Percentiles rank a stretch among this genome's conserved stretches.
phyloP scores from a whole-genome alignment of 2,888 invertebrate species.

The Matsumyia berberina region DNA sequence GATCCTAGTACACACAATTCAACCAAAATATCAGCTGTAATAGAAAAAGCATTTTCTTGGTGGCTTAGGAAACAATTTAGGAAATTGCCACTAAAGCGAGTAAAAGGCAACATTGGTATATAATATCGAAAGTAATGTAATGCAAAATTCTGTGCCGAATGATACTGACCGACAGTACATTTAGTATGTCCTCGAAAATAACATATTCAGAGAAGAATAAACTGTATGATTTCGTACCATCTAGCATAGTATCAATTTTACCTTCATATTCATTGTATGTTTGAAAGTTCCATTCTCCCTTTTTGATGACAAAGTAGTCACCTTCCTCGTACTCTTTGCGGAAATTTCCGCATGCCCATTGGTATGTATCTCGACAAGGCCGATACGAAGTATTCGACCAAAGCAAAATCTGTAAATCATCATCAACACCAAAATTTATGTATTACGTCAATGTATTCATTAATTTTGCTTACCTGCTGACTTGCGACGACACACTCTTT shows the following conservation, averaged over 20 bases:
- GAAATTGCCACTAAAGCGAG: no score
- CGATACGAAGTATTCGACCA: constrained; percentile 83
- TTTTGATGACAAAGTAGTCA: constrained; percentile 83
- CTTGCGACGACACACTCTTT: constrained; percentile 83
- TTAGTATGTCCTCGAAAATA: no score
- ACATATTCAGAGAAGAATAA: background rate
- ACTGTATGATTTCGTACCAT: background rate
- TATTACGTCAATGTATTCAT: background rate
- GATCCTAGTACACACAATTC: no score
- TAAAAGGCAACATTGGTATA: no score
- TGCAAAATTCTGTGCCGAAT: no score
- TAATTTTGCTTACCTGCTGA: constrained; percentile 79
- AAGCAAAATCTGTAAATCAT: constrained; percentile 79
- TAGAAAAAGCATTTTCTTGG: no score
- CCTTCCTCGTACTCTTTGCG: constrained; percentile 81
- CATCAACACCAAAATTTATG: background rate
- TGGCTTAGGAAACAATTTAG: no score
- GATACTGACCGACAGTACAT: no score
- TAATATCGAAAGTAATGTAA: no score
- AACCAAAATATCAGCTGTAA: no score
- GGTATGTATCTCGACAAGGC: constrained; percentile 83
- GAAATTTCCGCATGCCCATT: constrained; percentile 84
- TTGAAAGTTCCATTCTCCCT: constrained; percentile 83
- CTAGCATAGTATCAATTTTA: constrained; percentile 60
- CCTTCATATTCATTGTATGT: constrained; percentile 84